These are phyloP conservation scores for Podarcis cretensis DNA, from an alignment of 2,113 vertebrate genomes.

Conservation along the genomic window DNA sequence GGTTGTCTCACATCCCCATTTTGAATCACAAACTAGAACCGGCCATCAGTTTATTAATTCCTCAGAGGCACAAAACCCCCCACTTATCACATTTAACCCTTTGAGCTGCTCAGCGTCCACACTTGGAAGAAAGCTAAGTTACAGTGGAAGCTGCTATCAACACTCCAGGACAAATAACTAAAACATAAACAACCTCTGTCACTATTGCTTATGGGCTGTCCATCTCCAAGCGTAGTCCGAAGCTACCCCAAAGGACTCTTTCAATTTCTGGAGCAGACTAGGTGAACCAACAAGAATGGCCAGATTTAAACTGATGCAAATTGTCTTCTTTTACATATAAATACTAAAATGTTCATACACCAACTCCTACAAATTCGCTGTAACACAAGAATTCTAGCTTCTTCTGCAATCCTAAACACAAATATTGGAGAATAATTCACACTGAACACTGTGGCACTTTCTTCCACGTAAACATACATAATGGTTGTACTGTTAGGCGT, in stretches of 20 bases:
- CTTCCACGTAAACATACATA: not conserved
- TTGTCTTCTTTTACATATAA: not conserved
- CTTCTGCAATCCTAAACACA: not conserved
- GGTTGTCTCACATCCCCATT: not conserved
- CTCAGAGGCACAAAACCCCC: too few relatives aligned
- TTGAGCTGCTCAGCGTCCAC: not conserved
- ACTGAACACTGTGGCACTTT: not conserved
- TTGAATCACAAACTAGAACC: not conserved
- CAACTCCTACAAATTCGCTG: not conserved
- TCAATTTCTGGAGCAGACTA: not conserved
- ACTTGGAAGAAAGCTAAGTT: not conserved
- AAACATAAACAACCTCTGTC: not conserved
- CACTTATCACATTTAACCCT: too few relatives aligned
- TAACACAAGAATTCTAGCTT: not conserved
- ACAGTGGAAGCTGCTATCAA: not conserved
- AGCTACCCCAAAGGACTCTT: not conserved
- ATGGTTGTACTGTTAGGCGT: not conserved
- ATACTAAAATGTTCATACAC: not conserved
- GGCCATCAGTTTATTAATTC: not conserved
- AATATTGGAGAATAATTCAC: not conserved
- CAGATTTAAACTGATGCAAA: not conserved
- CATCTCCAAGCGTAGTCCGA: rapidly evolving
- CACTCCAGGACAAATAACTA: not conserved
- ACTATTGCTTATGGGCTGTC: not conserved
- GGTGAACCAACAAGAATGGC: not conserved